Conservation (phyloP, 2,113 vertebrate genomes). For the Macrotis lagotis region DNA sequence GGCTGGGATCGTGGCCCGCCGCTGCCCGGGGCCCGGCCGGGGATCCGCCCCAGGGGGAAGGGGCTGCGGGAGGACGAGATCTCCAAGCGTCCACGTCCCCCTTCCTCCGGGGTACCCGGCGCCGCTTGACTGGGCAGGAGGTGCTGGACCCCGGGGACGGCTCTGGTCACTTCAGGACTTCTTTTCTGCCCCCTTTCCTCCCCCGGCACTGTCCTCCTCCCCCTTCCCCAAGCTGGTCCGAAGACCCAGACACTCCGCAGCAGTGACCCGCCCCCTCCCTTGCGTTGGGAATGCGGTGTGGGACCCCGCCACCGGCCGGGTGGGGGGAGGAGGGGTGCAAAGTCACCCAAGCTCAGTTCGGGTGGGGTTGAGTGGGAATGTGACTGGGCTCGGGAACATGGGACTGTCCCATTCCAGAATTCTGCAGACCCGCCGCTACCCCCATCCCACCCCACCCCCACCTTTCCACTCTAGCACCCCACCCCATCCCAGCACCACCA, state of each 20-base stretch:
- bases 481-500: too few relatives aligned
- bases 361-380: background rate
- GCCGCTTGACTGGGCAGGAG: background rate
- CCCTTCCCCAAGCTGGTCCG: background rate
- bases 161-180: too few relatives aligned
- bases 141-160: background rate
- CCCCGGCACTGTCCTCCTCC: too few relatives aligned
- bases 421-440: background rate
- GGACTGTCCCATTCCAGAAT: background rate
- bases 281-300: background rate
- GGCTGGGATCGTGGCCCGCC: too few relatives aligned
- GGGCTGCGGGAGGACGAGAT: too few relatives aligned
- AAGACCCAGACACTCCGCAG: background rate
- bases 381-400: too few relatives aligned
- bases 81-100: background rate
- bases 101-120: background rate
- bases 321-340: background rate
- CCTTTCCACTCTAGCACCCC: too few relatives aligned
- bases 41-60: too few relatives aligned
- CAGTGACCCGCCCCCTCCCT: background rate
- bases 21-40: too few relatives aligned
- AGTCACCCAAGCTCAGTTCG: background rate
- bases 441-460: too few relatives aligned
- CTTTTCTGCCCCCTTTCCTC: too few relatives aligned
- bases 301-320: too few relatives aligned